Base-by-base conservation (phyloP, 2,797 vertebrate genomes). In the Decapterus maruadsi region DNA sequence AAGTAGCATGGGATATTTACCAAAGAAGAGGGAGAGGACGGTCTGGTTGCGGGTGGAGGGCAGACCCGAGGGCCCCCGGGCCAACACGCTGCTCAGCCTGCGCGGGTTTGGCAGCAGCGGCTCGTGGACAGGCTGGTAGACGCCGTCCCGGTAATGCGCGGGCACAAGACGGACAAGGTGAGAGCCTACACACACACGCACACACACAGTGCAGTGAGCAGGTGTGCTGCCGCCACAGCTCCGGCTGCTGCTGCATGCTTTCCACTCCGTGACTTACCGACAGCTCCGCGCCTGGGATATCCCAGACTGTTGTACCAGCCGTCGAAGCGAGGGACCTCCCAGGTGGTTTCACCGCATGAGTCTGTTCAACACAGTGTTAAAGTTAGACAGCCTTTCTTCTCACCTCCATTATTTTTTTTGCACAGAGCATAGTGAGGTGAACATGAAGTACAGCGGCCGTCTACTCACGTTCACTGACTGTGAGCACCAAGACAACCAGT, bases 291-390 rank as follows among this genome's bases (percentile, higher is more conserved):
- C 26, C 83, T 83, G 43, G 96, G 97, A 77, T 94, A 74, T 31
- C 95, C 95, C 66, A 98, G 86, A 80, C 97, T 99, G 95, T 99
- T 99, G 92, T 98, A 99, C 98, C 97, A 99, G 48, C 98, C 98
- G 0, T 99, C 98, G 0, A 96, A 98, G 54, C 98, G 96, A 75
- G 97, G 96, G 0, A 97, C 92, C 91, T 99, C 98, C 97, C 97
- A 98, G 22, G 86, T 67, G 19, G 93, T 81, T 42, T 91, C 81
- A 2, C 91, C 65, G 43, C 89, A 81, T 3, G 90, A 82, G 42
- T 72, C 97, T 98, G 87, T 58, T 61, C 4, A 31, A 56, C 2
- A 72, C 8, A 74, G 31, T 4, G 9, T 26, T 2, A 8, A 10
- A 26, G 36, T 57, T 2, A 59, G 74, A 60, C 42, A 46, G 1